Evolutionary conservation across 2,888 invertebrate genomes (phyloP).

Genomic region (Euzophera pinguis): DNA sequence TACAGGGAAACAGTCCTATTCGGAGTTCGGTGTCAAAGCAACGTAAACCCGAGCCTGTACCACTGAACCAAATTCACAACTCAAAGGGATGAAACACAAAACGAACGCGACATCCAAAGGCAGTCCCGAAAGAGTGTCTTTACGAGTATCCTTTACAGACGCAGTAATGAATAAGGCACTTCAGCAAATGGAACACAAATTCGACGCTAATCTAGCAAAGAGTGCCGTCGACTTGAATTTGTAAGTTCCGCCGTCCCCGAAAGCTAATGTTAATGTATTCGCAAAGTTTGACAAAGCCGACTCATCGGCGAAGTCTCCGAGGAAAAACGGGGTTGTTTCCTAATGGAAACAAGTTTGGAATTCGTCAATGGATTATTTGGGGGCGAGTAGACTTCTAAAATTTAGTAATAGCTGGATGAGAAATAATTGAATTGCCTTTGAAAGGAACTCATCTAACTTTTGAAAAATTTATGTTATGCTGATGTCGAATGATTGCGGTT

Average conservation of each 20-base stretch:
- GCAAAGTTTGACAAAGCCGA: slow-evolving; percentile 63
- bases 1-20: slow-evolving; percentile 51
- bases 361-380: slow-evolving; percentile 53
- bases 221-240: slow-evolving; percentile 55
- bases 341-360: slow-evolving; percentile 64
- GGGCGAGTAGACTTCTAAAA: slow-evolving; percentile 11
- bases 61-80: slow-evolving; percentile 21
- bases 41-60: slow-evolving; percentile 28
- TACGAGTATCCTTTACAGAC: slow-evolving; percentile 8
- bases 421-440: no score
- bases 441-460: no score
- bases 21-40: slow-evolving; percentile 58
- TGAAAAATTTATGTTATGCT: no score
- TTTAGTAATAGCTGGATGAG: no score
- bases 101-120: slow-evolving; percentile 26
- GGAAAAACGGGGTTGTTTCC: slow-evolving; percentile 51
- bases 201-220: slow-evolving; percentile 19
- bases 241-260: slow-evolving; percentile 58
- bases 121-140: slow-evolving; percentile 17
- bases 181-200: slow-evolving; percentile 11
- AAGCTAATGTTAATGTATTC: slow-evolving; percentile 75
- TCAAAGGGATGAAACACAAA: slow-evolving; percentile 24
- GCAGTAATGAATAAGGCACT: slow-evolving; percentile 26
- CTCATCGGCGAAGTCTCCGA: slow-evolving; percentile 48
- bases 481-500: no score